Percentiles rank a stretch among this genome's conserved stretches.
Conservation (phyloP, 2,113 vertebrate species). For the Saguinus imperator region DNA sequence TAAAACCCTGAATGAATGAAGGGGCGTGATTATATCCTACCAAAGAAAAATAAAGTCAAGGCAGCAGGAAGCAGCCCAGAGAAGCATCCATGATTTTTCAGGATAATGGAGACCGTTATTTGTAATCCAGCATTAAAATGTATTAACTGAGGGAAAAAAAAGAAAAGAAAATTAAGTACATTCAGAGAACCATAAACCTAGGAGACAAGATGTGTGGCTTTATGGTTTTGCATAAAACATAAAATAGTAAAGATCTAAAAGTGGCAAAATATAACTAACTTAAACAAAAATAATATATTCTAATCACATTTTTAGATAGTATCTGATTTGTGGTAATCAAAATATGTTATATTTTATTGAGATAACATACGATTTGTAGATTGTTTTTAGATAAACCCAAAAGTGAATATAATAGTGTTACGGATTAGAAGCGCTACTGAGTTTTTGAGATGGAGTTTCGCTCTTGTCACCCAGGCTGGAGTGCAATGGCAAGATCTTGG, state of each 20-base stretch:
- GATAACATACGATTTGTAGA: not conserved
- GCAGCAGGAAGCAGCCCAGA: not conserved
- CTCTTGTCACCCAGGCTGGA: too few relatives aligned
- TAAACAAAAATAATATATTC: not conserved
- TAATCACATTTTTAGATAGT: not conserved
- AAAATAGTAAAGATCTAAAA: conserved; percentile 26
- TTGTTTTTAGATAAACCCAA: not conserved
- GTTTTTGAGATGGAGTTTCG: not conserved
- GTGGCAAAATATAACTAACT: not conserved
- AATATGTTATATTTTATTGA: not conserved
- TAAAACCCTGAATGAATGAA: not conserved
- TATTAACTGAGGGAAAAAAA: not conserved
- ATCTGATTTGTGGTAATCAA: not conserved
- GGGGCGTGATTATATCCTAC: not conserved
- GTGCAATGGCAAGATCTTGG: too few relatives aligned
- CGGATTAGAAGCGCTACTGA: not conserved
- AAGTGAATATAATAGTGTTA: not conserved
- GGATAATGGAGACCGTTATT: conserved; percentile 9
- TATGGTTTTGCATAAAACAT: not conserved
- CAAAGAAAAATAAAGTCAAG: not conserved
- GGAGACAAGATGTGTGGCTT: not conserved
- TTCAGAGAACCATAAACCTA: not conserved
- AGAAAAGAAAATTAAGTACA: not conserved
- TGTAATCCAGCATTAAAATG: not conserved
- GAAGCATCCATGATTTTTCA: not conserved